Evolutionary conservation across 2,113 vertebrate species (phyloP), one percentile per base, ranked within the genome.

Genomic region (Tonatia bakeri): DNA sequence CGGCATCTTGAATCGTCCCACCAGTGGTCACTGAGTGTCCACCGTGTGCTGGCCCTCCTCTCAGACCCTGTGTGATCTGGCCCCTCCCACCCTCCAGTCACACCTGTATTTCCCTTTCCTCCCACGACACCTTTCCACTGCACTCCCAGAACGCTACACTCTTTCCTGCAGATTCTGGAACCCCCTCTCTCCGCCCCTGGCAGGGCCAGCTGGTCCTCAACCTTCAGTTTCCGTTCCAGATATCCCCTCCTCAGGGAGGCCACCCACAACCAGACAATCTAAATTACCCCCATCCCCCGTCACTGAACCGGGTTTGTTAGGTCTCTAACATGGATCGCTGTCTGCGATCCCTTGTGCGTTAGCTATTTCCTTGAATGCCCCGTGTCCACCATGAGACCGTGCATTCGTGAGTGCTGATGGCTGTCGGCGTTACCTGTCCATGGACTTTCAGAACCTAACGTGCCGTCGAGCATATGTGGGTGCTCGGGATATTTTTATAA

Each of bases 21-120:
- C 26, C 31, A 12, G 17, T 14, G 6, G 22, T 64, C 33, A 0
- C 24, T 1, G 10, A n/a, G 61, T 1, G 7, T 14, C 43, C 77
- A 13, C 11, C 0, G 14, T 14, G 13, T 16, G 4, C 56, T 19
- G 14, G 7, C 12, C 24, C 52, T 77, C 24, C 9, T 59, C 19
- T 15, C 54, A 24, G n/a, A 73, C 7, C 65, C 45, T 36, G 4
- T 38, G 20, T 1, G 9, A n/a, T 26, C 40, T 19, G 24, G 3
- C 43, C 4, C 54, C 12, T 33, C 24, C 7, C n/a, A 6, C 3
- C 15, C 47, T 73, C 45, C 3, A 52, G 24, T 2, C 70, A 50
- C 22, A 17, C 16, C 38, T 28, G 15, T 1, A 9, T 5, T 11
- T 36, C 45, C 15, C 5, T 59, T 7, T 7, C 43, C 40, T 26